Percentiles rank a stretch among this genome's conserved stretches.
phyloP scores from a whole-genome alignment of 2,888 invertebrate genomes.

The Apotomis capreana region DNA sequence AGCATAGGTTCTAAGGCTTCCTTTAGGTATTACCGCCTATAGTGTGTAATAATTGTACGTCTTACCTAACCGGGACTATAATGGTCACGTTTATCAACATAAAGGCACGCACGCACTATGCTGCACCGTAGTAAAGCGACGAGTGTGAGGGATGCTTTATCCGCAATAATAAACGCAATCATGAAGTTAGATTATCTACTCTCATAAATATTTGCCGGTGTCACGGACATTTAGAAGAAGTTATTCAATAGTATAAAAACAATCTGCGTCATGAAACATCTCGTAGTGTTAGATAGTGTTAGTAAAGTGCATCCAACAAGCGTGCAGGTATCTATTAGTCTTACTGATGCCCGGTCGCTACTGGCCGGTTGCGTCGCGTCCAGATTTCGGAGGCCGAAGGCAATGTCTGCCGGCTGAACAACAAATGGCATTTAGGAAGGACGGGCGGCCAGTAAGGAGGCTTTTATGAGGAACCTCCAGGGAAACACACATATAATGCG shows the following conservation, averaged over 20 bases:
- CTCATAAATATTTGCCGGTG: too few species aligned
- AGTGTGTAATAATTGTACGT: too few species aligned
- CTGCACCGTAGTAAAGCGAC: too few species aligned
- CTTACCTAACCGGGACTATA: too few species aligned
- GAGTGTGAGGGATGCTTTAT: too few species aligned
- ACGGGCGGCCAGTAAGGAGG: conserved; percentile 51
- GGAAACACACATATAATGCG: conserved; percentile 18
- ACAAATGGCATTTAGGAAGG: conserved; percentile 57
- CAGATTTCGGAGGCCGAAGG: conserved; percentile 76
- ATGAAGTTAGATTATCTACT: too few species aligned
- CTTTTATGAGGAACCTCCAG: conserved; percentile 26
- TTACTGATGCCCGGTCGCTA: conserved; percentile 78
- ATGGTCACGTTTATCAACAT: too few species aligned
- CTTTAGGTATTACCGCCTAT: too few species aligned
- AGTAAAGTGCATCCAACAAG: conserved; percentile 48
- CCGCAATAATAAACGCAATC: too few species aligned
- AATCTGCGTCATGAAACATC: conserved; percentile 21
- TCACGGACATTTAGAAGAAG: not conserved
- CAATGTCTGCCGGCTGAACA: conserved; percentile 75
- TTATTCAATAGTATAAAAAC: conserved; percentile 16
- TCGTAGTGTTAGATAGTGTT: conserved; percentile 17
- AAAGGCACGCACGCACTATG: too few species aligned
- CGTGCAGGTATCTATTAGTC: conserved; percentile 68
- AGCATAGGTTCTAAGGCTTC: too few species aligned
- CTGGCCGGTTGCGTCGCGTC: conserved; percentile 71